These are phyloP conservation scores for Solenopsis fugax DNA, from an alignment of 1,140 invertebrate genomes.

Conservation along the genomic window DNA sequence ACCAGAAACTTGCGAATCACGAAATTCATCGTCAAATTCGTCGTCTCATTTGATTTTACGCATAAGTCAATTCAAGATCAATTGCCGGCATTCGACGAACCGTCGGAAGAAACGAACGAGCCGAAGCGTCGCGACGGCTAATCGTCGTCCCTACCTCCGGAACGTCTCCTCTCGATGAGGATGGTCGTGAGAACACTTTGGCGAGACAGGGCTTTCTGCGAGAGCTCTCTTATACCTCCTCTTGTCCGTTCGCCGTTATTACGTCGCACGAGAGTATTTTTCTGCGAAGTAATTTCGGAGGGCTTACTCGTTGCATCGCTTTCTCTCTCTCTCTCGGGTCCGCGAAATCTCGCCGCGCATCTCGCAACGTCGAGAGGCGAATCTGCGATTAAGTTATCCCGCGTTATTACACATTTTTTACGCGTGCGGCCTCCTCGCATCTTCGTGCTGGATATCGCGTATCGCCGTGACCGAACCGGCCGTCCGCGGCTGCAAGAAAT, in stretches of 20 bases:
- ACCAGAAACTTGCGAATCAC: background rate
- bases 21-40: background rate
- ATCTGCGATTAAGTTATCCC: constrained; percentile 40
- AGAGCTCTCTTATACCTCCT: background rate
- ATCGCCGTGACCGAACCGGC: constrained; percentile 8
- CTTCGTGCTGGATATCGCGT: background rate
- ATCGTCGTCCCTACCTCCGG: background rate
- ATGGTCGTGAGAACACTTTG: background rate
- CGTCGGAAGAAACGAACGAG: background rate
- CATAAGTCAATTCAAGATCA: background rate
- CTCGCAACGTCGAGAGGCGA: background rate
- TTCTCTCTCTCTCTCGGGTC: constrained; percentile 41
- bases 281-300: constrained; percentile 35
- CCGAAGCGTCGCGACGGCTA: background rate
- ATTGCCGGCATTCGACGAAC: background rate
- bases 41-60: background rate
- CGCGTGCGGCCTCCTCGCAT: background rate
- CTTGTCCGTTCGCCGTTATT: constrained; percentile 1
- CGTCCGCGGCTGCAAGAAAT: constrained; percentile 5
- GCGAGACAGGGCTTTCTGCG: constrained; percentile 16
- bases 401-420: constrained; percentile 46
- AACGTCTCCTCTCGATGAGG: background rate
- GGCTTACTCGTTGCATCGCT: constrained; percentile 35
- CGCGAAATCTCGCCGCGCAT: constrained; percentile 14
- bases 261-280: constrained; percentile 20